Conservation (phyloP, 2,113 vertebrate species). For the Limanda limanda region DNA sequence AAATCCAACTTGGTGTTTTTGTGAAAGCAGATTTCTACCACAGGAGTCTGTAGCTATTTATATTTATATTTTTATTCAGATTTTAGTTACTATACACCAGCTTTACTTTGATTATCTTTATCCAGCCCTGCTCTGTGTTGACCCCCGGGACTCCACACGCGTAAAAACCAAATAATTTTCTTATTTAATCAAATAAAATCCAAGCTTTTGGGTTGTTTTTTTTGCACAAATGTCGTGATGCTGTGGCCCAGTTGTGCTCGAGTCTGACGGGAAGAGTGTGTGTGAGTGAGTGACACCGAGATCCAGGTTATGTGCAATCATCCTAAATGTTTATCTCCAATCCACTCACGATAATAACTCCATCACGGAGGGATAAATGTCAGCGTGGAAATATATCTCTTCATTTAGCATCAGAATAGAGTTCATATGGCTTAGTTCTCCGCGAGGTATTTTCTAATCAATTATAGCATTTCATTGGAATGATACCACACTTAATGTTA, state of each 20-base stretch:
- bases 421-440: conserved; percentile 76
- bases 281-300: conserved; percentile 65
- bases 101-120: neutral
- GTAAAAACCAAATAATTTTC: neutral
- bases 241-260: conserved; percentile 32
- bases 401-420: conserved; percentile 74
- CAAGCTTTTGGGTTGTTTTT: neutral
- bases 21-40: conserved; percentile 6
- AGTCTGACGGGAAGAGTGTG: conserved; percentile 30
- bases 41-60: neutral
- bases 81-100: neutral
- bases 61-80: neutral
- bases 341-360: conserved; percentile 78
- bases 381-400: conserved; percentile 75
- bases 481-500: conserved; percentile 75
- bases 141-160: neutral
- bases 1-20: conserved; percentile 27
- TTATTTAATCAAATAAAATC: conserved; percentile 9
- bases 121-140: neutral
- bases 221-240: neutral
- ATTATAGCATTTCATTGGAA: conserved; percentile 71
- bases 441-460: conserved; percentile 71
- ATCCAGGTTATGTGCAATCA: conserved; percentile 70
- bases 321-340: conserved; percentile 74
- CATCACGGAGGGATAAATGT: conserved; percentile 64